Percentiles rank a stretch among this genome's conserved stretches.
Conservation (phyloP, 2,888 invertebrate species). For the Hydrotaea diabolus region DNA sequence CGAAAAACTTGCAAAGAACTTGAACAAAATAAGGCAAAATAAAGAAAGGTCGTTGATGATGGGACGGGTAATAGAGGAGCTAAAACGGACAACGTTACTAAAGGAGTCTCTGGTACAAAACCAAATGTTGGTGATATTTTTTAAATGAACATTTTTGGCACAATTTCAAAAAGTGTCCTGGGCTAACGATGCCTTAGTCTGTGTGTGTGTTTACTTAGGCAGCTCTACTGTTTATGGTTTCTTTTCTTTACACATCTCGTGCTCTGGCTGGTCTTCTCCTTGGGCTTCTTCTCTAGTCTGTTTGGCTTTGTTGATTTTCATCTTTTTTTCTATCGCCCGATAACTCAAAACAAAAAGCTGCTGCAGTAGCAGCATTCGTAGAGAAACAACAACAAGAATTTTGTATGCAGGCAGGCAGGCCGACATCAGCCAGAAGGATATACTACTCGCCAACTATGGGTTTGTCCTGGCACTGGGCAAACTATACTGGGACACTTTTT, state of each 20-base stretch:
- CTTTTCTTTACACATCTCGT: background rate
- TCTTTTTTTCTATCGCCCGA: background rate
- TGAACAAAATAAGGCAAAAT: background rate
- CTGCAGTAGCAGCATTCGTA: background rate
- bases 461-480: background rate
- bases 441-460: background rate
- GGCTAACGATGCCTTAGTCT: background rate
- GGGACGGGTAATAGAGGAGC: background rate
- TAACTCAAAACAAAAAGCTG: background rate
- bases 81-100: background rate
- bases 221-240: background rate
- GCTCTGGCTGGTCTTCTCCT: background rate
- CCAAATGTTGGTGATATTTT: constrained; percentile 21
- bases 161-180: constrained; percentile 53
- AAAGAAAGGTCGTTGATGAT: background rate
- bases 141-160: constrained; percentile 55
- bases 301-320: background rate
- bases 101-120: background rate
- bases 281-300: background rate
- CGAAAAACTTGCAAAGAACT: background rate
- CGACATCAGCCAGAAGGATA: background rate
- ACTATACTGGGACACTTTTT: background rate
- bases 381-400: background rate
- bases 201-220: background rate
- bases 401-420: background rate